Evolutionary conservation across 2,888 invertebrate species (phyloP), one percentile per base, ranked within the genome.

Genomic region (Agapetus fuscipes): DNA sequence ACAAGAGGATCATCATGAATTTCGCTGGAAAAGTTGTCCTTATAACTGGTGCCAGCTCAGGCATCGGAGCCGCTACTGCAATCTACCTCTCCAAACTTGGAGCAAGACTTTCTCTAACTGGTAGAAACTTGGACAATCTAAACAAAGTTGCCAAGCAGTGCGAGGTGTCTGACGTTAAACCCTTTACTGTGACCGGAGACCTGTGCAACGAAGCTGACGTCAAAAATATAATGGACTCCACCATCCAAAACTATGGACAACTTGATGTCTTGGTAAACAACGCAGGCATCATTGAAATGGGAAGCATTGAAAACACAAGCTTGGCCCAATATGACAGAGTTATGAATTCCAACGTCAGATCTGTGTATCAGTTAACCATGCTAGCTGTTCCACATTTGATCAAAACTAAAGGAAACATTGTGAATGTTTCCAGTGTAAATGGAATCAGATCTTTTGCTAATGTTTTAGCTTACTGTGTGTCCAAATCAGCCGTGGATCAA

Each of bases 361-460:
- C 85, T 1, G 70, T 87, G 12, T 86, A 85, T 56, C 77, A 86
- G 43, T 59, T 95, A 46, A 93, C 89, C 0, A 86, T 83, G 79
- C 58, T 93, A 33, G 86, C 91, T 3, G 83, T 87, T 0, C 94
- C 95, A 0, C 79, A 93, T 62, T 68, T 96, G 13, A 66, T 88
- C 2, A 74, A 80, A 60, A 75, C 80, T 0, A 84, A 88, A 61
- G 93, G 93, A n/a, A 87, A 80, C 50, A 83, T 95, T 51, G 93
- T 97, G 0, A 97, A 96, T 59, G 86, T 97, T 0, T 96, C 95
- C 2, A 94, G 94, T 58, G 90, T 96, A 0, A 87, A 84, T 54
- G 96, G 96, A 3, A 72, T 91, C 15, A 71, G 94, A 54, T 80
- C 95, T 30, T 95, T 96, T 58, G 81, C 94, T 2, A 85, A 85